Conservation (phyloP, 2,888 invertebrate species). For the Orthonevra nobilis region DNA sequence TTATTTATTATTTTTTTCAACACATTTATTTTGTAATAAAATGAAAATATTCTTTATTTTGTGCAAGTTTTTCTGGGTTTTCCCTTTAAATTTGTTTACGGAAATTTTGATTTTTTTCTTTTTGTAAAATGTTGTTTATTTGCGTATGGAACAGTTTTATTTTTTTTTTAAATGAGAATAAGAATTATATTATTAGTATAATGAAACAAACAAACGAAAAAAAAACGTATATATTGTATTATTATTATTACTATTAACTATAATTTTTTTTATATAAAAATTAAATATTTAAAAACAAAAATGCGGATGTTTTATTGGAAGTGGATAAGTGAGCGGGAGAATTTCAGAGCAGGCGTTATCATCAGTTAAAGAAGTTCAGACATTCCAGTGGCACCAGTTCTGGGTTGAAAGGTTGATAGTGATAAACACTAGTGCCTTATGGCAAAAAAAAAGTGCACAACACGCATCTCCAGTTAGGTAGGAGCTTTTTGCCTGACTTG, state of each 20-base stretch:
- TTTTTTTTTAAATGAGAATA: slow-evolving; percentile 21
- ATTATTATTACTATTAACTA: slow-evolving; percentile 70
- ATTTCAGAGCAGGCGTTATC: too few species aligned
- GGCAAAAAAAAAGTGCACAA: too few species aligned
- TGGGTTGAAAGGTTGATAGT: too few species aligned
- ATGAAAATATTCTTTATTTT: slow-evolving; percentile 10
- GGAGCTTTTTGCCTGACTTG: too few species aligned
- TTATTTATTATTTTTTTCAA: slow-evolving; percentile 51
- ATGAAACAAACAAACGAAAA: slow-evolving; percentile 38
- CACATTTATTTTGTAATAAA: slow-evolving; percentile 16
- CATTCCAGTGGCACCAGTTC: too few species aligned
- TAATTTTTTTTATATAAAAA: slow-evolving; percentile 70
- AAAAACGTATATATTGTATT: slow-evolving; percentile 68
- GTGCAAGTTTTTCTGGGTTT: slow-evolving; percentile 15
- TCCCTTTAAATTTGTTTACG: slow-evolving; percentile 1
- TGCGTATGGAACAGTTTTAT: slow-evolving; percentile 5
- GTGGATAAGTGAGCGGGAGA: too few species aligned
- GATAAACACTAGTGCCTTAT: too few species aligned
- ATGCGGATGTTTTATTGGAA: slow-evolving; percentile 25
- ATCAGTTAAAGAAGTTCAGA: too few species aligned
- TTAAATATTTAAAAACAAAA: slow-evolving; percentile 62
- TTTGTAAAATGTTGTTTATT: slow-evolving; percentile 38
- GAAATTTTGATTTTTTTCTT: too few species aligned
- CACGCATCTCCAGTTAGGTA: too few species aligned
- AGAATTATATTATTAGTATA: slow-evolving; percentile 44